A percentile compares a stretch with the other conserved stretches of the same genome.
phyloP scores from a whole-genome alignment of 2,888 invertebrate genomes.

The Cremastinae sp. region DNA sequence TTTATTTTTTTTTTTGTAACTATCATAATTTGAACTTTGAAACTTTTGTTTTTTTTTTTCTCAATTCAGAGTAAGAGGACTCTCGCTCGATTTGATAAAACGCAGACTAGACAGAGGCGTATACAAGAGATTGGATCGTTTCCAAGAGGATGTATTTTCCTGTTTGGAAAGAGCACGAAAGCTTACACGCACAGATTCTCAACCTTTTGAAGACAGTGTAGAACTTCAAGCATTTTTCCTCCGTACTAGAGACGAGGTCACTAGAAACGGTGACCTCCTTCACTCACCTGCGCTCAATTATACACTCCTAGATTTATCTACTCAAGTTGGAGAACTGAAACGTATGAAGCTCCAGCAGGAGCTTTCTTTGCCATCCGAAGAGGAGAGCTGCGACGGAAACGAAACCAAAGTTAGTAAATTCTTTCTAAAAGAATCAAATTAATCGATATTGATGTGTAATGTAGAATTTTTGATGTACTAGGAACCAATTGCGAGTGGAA shows the following conservation, averaged over 20 bases:
- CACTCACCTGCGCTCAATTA: constrained; percentile 93
- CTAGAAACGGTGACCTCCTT: constrained; percentile 89
- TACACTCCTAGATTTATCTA: constrained; percentile 88
- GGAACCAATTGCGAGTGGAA: constrained; percentile 72
- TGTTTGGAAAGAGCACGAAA: constrained; percentile 95
- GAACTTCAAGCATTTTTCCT: constrained; percentile 96
- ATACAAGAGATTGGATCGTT: constrained; percentile 95
- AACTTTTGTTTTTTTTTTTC: neutral
- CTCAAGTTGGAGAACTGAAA: constrained; percentile 88
- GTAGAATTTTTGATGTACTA: constrained; percentile 48
- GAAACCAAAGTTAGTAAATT: constrained; percentile 73
- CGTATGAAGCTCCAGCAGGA: constrained; percentile 90
- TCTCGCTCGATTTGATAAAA: constrained; percentile 96
- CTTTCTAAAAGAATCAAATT: neutral
- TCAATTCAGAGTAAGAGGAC: constrained; percentile 86
- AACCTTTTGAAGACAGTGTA: constrained; percentile 96
- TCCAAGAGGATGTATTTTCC: constrained; percentile 97
- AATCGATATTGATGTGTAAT: neutral
- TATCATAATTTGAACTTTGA: constrained; percentile 30
- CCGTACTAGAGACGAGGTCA: constrained; percentile 86
- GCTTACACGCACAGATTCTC: constrained; percentile 94
- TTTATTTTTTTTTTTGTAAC: no score
- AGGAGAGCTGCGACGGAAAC: constrained; percentile 83
- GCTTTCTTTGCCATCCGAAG: constrained; percentile 84
- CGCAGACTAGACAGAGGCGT: constrained; percentile 94